Percentiles rank a stretch among this genome's conserved stretches.
Conservation (phyloP, 2,113 vertebrate genomes). For the Trachemys scripta region DNA sequence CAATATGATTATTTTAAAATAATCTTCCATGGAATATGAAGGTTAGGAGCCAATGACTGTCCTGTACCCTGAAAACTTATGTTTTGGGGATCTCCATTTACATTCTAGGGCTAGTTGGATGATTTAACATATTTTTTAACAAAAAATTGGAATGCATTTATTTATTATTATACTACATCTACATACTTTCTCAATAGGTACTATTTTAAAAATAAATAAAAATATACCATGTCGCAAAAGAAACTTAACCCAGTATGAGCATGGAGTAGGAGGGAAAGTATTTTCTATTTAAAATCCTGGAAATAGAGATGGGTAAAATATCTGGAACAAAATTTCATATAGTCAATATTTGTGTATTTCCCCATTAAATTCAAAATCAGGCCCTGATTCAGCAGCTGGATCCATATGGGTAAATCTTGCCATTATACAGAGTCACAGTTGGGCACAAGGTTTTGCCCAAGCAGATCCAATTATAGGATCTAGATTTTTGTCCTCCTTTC, state of each 20-base stretch:
- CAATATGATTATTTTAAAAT: conserved; percentile 53
- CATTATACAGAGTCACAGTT: background rate
- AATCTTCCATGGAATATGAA: conserved; percentile 17
- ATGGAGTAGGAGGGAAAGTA: fast-evolving
- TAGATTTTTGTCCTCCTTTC: fast-evolving
- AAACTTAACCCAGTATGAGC: fast-evolving
- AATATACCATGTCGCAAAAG: fast-evolving
- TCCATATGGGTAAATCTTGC: background rate
- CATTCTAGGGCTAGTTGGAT: background rate
- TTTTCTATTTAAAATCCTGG: background rate
- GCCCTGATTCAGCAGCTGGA: background rate
- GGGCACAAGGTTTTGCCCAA: background rate
- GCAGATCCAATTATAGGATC: fast-evolving
- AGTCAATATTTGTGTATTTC: fast-evolving
- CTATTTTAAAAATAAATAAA: background rate
- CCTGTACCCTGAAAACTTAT: background rate
- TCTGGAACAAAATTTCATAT: background rate
- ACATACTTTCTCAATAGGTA: background rate
- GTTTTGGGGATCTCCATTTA: background rate
- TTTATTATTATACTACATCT: background rate
- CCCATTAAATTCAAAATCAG: background rate
- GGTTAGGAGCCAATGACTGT: background rate
- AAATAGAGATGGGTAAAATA: background rate
- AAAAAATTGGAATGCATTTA: background rate
- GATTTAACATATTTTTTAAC: background rate